These are phyloP conservation scores for Ceryle rudis DNA, from an alignment of 2,797 vertebrate species.

Conservation along the genomic window DNA sequence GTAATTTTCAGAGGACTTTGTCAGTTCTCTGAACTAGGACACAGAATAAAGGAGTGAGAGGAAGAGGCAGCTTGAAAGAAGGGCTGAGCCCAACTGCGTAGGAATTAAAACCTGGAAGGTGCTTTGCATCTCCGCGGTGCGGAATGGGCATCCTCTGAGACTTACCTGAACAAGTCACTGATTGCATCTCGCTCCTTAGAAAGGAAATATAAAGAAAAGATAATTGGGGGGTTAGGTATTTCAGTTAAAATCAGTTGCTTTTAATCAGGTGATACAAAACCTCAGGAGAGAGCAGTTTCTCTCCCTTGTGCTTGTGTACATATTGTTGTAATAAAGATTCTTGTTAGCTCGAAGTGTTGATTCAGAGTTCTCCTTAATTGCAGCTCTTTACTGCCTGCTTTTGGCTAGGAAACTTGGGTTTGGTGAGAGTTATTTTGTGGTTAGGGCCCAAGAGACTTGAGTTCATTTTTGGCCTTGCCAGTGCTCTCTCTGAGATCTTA, in stretches of 20 bases:
- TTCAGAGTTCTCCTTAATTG: constrained; percentile 57
- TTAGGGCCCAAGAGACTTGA: constrained; percentile 26
- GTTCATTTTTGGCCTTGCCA: constrained; percentile 50
- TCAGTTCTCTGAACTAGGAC: not conserved
- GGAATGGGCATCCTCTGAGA: not conserved
- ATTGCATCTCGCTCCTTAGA: not conserved
- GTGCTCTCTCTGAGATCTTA: constrained; percentile 6
- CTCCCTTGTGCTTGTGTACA: constrained; percentile 1
- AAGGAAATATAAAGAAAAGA: not conserved
- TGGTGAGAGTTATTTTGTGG: constrained; percentile 51
- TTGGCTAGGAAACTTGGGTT: constrained; percentile 10
- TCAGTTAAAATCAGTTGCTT: constrained; percentile 9
- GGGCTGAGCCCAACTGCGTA: not conserved
- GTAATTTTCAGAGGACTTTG: no score
- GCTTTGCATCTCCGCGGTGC: not conserved
- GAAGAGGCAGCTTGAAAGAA: not conserved
- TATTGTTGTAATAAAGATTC: constrained; percentile 60
- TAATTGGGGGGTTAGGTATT: not conserved
- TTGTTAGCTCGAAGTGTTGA: constrained; percentile 46
- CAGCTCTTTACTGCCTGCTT: constrained; percentile 45
- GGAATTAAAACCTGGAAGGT: not conserved
- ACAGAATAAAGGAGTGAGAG: not conserved
- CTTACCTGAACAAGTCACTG: not conserved
- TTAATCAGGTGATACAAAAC: constrained; percentile 24
- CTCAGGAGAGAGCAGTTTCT: constrained; percentile 2